phyloP scores from a whole-genome alignment of 1,140 invertebrate genomes.

The Sinonovacula constricta region DNA sequence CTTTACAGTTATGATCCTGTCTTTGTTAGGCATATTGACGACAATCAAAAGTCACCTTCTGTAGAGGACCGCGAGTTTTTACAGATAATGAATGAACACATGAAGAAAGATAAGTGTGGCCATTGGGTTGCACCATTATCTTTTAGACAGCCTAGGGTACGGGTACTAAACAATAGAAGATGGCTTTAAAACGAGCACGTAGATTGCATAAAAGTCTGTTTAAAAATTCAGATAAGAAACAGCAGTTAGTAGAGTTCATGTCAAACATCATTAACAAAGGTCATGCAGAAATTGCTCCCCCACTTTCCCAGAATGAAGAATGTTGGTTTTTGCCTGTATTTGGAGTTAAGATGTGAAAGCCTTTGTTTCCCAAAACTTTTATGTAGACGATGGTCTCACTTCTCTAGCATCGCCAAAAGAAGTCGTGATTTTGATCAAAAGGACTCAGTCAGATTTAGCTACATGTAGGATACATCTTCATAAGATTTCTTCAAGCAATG shows the following conservation, averaged over 20 bases:
- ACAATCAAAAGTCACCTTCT: conserved; percentile 11
- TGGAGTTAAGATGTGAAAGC: conserved; percentile 8
- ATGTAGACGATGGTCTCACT: conserved; percentile 24
- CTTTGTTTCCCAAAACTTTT: conserved; percentile 20
- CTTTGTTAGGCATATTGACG: conserved; percentile 3
- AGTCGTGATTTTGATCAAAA: conserved; percentile 3
- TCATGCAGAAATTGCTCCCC: conserved; percentile 11
- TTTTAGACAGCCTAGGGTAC: conserved; percentile 18
- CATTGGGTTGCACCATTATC: conserved; percentile 55
- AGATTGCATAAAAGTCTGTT: neutral
- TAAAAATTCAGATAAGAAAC: neutral
- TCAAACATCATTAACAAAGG: conserved; percentile 11
- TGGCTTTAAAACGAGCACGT: conserved; percentile 4
- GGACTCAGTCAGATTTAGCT: neutral
- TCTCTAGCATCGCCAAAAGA: conserved; percentile 5
- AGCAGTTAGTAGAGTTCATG: conserved; percentile 38
- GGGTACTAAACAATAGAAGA: conserved; percentile 9
- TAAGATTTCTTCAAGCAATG: conserved; percentile 8
- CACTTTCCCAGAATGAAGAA: neutral
- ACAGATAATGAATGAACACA: conserved; percentile 37
- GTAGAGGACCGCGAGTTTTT: conserved; percentile 15
- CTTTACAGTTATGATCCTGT: neutral
- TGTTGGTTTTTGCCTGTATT: conserved; percentile 36
- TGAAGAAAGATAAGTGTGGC: conserved; percentile 22
- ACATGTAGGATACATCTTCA: conserved; percentile 16